These are phyloP conservation scores for Melanerpes formicivorus DNA, from an alignment of 2,113 vertebrate genomes.

Conservation along the genomic window DNA sequence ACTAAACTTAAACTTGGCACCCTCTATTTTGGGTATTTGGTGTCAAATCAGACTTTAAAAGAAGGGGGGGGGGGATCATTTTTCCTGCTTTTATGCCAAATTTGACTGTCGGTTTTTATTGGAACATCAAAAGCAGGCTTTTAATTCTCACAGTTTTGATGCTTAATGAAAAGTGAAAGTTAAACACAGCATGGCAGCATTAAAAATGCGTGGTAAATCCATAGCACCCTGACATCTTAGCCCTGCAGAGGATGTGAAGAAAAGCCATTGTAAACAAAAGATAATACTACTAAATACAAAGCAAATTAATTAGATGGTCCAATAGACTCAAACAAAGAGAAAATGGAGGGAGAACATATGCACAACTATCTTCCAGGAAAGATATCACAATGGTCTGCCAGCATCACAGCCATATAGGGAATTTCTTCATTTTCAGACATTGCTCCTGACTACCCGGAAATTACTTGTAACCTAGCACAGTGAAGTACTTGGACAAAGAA, in stretches of 20 bases:
- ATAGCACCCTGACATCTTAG: conserved; percentile 71
- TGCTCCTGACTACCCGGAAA: neutral
- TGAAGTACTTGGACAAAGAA: neutral
- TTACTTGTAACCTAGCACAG: neutral
- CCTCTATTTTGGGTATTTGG: conserved; percentile 33
- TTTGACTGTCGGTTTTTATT: conserved; percentile 78
- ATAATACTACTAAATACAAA: conserved; percentile 64
- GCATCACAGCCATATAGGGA: neutral
- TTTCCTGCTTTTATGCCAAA: conserved; percentile 76
- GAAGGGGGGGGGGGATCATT: conserved; percentile 40
- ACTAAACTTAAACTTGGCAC: neutral
- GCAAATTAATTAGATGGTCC: conserved; percentile 57
- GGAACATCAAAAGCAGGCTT: conserved; percentile 79
- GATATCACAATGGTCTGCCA: conserved; percentile 6
- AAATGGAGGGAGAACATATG: conserved; percentile 31
- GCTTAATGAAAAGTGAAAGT: conserved; percentile 84
- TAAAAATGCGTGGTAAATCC: conserved; percentile 78
- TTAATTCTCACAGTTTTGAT: conserved; percentile 84
- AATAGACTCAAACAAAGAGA: conserved; percentile 57
- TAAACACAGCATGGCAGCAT: conserved; percentile 82
- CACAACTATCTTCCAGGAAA: conserved; percentile 17
- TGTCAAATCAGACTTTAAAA: conserved; percentile 52
- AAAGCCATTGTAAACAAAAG: conserved; percentile 72
- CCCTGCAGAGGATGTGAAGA: conserved; percentile 67
- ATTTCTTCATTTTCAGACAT: neutral